A percentile compares a stretch with the other conserved stretches of the same genome.
These are phyloP conservation scores for Holothuria glaberrima DNA, from an alignment of 35 echinoderm and acorn worm species.

Conservation along the genomic window DNA sequence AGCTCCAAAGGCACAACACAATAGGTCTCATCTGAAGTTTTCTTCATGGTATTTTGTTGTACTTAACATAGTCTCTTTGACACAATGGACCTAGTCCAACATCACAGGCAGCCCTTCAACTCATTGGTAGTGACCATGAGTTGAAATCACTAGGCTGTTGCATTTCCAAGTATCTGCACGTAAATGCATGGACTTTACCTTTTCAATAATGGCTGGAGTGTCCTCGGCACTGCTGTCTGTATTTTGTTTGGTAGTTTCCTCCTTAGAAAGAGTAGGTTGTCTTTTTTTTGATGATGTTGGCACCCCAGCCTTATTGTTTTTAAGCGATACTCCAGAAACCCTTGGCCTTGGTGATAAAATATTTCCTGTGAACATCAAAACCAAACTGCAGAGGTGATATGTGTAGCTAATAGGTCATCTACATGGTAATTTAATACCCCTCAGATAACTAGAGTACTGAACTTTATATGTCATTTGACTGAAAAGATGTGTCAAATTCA, in stretches of 20 bases:
- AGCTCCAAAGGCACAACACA: background rate
- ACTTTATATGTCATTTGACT: background rate
- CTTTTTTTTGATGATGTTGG: slow-evolving; percentile 9
- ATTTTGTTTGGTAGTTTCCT: slow-evolving; percentile 15
- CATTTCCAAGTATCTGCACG: background rate
- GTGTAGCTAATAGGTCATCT: background rate
- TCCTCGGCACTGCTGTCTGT: slow-evolving; percentile 22
- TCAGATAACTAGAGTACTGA: slow-evolving; percentile 27
- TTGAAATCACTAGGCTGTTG: slow-evolving; percentile 10
- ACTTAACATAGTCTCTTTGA: slow-evolving; percentile 5
- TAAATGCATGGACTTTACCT: slow-evolving; percentile 8
- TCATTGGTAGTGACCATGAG: slow-evolving; percentile 20
- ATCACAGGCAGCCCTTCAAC: background rate
- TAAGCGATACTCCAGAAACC: slow-evolving; percentile 26
- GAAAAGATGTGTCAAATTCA: slow-evolving; percentile 16
- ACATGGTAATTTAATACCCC: slow-evolving; percentile 6
- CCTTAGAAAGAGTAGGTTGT: slow-evolving; percentile 20
- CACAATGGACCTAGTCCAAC: slow-evolving; percentile 17
- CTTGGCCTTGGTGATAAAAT: slow-evolving; percentile 34
- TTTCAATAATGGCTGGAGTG: slow-evolving; percentile 34
- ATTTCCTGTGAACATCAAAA: slow-evolving; percentile 32
- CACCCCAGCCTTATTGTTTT: slow-evolving; percentile 30
- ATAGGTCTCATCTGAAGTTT: slow-evolving; percentile 16
- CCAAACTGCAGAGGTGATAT: slow-evolving; percentile 2
- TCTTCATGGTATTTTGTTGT: slow-evolving; percentile 15